Evolutionary conservation across 2,888 invertebrate genomes (phyloP).

Genomic region (Molorchus minor): DNA sequence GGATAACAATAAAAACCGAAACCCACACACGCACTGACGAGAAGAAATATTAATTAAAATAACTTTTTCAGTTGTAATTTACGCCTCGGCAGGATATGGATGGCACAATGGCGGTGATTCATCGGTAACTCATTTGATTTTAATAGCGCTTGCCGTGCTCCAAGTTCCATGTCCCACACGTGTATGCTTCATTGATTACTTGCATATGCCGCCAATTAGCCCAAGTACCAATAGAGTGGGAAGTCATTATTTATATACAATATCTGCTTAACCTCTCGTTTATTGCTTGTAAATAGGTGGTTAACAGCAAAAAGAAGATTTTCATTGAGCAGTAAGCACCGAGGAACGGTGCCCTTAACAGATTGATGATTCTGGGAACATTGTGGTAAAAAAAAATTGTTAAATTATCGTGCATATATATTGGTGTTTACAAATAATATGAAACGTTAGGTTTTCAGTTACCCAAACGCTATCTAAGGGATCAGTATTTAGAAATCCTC

Average conservation of each 20-base stretch:
- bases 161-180: slow-evolving; percentile 44
- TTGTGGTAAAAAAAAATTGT: too few relatives aligned
- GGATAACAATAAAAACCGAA: slow-evolving; percentile 38
- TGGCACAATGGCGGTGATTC: slow-evolving; percentile 44
- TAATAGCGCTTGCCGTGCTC: slow-evolving; percentile 39
- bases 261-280: slow-evolving; percentile 30
- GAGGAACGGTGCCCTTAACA: too few relatives aligned
- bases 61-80: slow-evolving; percentile 44
- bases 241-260: slow-evolving; percentile 37
- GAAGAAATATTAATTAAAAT: slow-evolving; percentile 46
- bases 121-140: slow-evolving; percentile 48
- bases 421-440: too few relatives aligned
- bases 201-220: slow-evolving; percentile 42
- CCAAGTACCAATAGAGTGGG: slow-evolving; percentile 40
- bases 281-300: slow-evolving; percentile 11
- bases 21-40: slow-evolving; percentile 35
- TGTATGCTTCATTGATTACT: slow-evolving; percentile 44
- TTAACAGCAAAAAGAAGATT: background rate
- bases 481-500: too few relatives aligned
- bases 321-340: too few relatives aligned
- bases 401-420: too few relatives aligned
- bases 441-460: too few relatives aligned
- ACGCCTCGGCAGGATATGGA: slow-evolving; percentile 43
- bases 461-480: too few relatives aligned
- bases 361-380: too few relatives aligned